Conservation (phyloP, 2,888 invertebrate genomes). For the Thelaira solivaga region DNA sequence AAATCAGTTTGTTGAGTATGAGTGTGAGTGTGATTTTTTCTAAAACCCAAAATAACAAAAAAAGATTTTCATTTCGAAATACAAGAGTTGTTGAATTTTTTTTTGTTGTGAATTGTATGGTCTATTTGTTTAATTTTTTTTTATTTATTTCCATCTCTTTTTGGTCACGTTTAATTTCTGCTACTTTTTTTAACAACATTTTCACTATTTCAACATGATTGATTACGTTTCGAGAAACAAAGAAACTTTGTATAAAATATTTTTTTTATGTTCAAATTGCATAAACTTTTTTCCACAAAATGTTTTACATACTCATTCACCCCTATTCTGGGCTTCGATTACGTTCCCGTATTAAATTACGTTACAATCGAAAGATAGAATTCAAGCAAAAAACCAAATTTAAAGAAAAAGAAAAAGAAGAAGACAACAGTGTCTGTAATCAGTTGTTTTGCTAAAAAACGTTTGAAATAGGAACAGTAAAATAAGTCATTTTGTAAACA, state of each 20-base stretch:
- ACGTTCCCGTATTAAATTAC: no score
- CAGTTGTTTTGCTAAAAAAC: no score
- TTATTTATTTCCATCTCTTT: not conserved
- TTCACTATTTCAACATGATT: slow-evolving; percentile 68
- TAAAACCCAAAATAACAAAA: slow-evolving; percentile 3
- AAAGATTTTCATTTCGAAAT: slow-evolving; percentile 49
- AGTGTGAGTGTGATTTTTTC: slow-evolving; percentile 19
- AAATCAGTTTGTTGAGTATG: slow-evolving; percentile 53
- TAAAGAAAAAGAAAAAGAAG: no score
- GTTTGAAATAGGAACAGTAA: no score
- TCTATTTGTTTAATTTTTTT: slow-evolving; percentile 9
- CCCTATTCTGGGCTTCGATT: no score
- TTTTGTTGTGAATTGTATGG: slow-evolving; percentile 1
- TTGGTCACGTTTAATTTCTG: slow-evolving; percentile 9
- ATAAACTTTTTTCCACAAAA: no score
- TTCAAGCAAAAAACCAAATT: no score
- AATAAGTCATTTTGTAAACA: no score
- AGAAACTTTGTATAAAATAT: not conserved
- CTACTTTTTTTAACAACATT: slow-evolving; percentile 30
- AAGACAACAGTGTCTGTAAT: no score
- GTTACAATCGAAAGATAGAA: no score
- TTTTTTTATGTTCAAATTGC: not conserved
- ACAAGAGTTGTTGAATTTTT: not conserved
- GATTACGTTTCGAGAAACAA: no score
- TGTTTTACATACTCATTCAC: no score